Conservation (phyloP, 2,888 invertebrate species). For the Tetrapedia diversipes region DNA sequence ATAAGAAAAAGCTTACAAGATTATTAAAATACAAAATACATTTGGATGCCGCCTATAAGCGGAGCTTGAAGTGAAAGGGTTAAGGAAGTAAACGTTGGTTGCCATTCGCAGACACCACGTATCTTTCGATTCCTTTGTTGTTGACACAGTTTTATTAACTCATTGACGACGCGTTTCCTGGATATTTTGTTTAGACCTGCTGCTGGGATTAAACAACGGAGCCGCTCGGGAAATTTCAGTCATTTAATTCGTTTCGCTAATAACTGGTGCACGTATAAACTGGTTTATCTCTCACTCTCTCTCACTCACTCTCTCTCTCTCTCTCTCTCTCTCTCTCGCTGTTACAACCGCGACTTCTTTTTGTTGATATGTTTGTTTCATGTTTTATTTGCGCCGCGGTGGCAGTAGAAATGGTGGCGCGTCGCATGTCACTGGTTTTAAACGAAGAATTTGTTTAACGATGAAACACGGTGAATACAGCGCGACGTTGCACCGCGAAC, state of each 20-base stretch:
- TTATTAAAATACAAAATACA: no score
- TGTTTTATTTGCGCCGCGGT: neutral
- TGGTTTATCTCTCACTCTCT: constrained; percentile 33
- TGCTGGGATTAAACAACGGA: no score
- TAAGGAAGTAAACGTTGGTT: no score
- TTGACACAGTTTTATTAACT: neutral
- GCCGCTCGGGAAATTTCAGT: neutral
- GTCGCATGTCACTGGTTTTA: neutral
- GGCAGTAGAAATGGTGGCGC: neutral
- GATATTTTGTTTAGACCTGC: neutral
- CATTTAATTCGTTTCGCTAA: constrained; percentile 16
- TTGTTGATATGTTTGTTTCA: neutral
- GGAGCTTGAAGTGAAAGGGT: no score
- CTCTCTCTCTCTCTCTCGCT: no score
- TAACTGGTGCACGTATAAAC: constrained; percentile 17
- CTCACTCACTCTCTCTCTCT: no score
- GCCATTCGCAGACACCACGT: no score
- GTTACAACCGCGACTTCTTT: constrained; percentile 1
- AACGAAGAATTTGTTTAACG: constrained; percentile 31
- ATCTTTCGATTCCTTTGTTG: neutral
- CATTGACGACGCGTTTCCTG: neutral
- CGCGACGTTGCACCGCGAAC: constrained; percentile 5
- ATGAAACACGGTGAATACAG: neutral
- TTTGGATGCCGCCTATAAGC: no score
- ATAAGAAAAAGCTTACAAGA: no score